A percentile compares a stretch with the other conserved stretches of the same genome.
Evolutionary conservation across 1,140 invertebrate species (phyloP).

Genomic region (Rhysida immarginata): DNA sequence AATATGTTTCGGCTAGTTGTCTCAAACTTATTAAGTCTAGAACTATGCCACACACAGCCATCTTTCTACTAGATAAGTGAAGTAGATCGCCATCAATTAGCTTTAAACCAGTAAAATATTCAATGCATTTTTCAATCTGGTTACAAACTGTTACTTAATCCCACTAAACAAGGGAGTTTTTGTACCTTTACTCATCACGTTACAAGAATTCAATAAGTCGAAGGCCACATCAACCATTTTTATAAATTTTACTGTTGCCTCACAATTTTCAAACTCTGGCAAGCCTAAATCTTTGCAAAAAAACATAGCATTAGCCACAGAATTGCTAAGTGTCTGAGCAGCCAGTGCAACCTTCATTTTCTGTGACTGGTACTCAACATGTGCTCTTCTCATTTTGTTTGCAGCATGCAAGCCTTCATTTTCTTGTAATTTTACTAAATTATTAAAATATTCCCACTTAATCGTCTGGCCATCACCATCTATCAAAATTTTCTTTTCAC

Average conservation of each 20-base stretch:
- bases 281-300: background rate
- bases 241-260: background rate
- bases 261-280: background rate
- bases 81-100: background rate
- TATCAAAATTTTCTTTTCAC: constrained; percentile 10
- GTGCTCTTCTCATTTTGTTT: constrained; percentile 21
- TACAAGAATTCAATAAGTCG: background rate
- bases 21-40: background rate
- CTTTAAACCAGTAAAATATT: background rate
- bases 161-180: background rate
- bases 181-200: background rate
- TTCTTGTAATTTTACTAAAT: constrained; percentile 19
- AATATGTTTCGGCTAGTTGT: background rate
- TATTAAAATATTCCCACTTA: constrained; percentile 17
- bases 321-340: background rate
- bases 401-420: constrained; percentile 20
- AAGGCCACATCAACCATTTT: background rate
- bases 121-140: background rate
- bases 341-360: constrained; percentile 23
- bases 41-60: background rate
- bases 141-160: background rate
- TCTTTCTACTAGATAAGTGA: background rate
- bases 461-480: constrained; percentile 9
- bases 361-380: constrained; percentile 22
- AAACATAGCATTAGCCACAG: background rate